Conservation (phyloP, 2,888 invertebrate genomes). For the Agapetus fuscipes region DNA sequence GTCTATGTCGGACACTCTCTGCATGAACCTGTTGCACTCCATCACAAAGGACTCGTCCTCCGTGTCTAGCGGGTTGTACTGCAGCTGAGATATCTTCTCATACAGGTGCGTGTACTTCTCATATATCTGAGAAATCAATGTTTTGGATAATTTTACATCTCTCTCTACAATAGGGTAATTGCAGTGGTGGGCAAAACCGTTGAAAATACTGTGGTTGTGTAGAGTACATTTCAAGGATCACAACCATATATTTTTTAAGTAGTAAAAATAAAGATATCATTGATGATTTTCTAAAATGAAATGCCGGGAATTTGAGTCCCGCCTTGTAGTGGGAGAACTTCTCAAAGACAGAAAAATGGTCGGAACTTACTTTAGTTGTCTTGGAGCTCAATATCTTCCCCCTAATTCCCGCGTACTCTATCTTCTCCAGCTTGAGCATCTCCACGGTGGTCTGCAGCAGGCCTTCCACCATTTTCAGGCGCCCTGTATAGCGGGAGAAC, state of each 20-base stretch:
- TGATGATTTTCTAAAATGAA: too few species aligned
- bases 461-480: slow-evolving; percentile 54
- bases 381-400: slow-evolving; percentile 51
- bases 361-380: slow-evolving; percentile 37
- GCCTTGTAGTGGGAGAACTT: too few species aligned
- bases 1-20: slow-evolving; percentile 61
- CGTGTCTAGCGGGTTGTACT: slow-evolving; percentile 68
- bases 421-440: slow-evolving; percentile 78
- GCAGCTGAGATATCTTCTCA: slow-evolving; percentile 37
- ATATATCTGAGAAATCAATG: slow-evolving; percentile 20
- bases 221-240: too few species aligned
- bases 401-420: slow-evolving; percentile 63
- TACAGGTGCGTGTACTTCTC: slow-evolving; percentile 28
- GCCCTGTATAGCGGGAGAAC: slow-evolving; percentile 50
- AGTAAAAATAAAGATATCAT: too few species aligned
- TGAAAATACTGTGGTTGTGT: too few species aligned
- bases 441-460: slow-evolving; percentile 71
- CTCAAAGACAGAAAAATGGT: too few species aligned
- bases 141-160: too few species aligned
- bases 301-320: too few species aligned
- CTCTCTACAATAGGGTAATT: too few species aligned
- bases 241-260: too few species aligned
- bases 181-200: too few species aligned
- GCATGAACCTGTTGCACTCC: slow-evolving; percentile 55
- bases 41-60: slow-evolving; percentile 54